These are phyloP conservation scores for Plutella xylostella DNA, from an alignment of 2,888 invertebrate genomes.

Conservation along the genomic window DNA sequence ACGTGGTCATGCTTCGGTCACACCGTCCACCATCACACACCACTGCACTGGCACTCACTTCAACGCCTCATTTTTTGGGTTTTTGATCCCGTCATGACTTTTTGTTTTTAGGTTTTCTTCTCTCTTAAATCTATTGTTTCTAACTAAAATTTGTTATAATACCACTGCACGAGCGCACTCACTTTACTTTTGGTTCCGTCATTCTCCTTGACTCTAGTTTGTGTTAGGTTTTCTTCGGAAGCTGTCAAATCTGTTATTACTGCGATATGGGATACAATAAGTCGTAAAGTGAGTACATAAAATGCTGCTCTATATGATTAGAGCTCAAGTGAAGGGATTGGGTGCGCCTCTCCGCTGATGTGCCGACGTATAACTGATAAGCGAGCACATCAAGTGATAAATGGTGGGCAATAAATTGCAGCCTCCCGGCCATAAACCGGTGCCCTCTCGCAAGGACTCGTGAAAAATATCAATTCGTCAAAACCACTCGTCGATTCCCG, in stretches of 20 bases:
- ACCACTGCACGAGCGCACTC: no score
- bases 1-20: slow-evolving; percentile 65
- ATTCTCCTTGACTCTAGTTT: no score
- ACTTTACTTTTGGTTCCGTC: no score
- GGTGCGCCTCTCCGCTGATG: neutral
- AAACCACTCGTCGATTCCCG: slow-evolving; percentile 17
- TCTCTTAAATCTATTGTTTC: no score
- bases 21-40: slow-evolving; percentile 43
- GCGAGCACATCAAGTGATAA: slow-evolving; percentile 53
- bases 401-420: slow-evolving; percentile 51
- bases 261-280: no score
- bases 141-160: no score
- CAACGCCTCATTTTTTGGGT: neutral
- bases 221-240: no score
- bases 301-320: no score
- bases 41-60: slow-evolving; percentile 4
- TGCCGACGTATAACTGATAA: slow-evolving; percentile 17
- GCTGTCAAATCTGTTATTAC: no score
- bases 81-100: no score
- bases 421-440: slow-evolving; percentile 47
- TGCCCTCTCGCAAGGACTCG: slow-evolving; percentile 37
- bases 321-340: no score
- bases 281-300: no score
- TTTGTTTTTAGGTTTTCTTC: neutral
- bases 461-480: slow-evolving; percentile 58